Evolutionary conservation across 2,888 invertebrate genomes (phyloP).

Genomic region (Ochlodes sylvanus): DNA sequence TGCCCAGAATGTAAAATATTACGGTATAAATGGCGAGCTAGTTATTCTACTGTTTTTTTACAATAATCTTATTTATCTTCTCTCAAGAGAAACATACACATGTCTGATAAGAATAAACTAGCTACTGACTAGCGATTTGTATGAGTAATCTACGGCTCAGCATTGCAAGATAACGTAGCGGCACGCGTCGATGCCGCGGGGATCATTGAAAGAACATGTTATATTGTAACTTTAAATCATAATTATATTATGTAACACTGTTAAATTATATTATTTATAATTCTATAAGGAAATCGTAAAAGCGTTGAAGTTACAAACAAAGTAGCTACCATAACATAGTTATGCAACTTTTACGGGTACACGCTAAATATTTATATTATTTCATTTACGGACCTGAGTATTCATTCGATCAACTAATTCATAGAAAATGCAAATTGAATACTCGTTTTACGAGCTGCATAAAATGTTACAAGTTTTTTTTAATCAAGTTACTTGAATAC

Average conservation of each 20-base stretch:
- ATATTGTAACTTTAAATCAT: no score
- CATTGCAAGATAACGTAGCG: slow-evolving; percentile 11
- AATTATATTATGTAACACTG: no score
- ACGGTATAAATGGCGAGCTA: no score
- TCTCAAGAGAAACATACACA: slow-evolving; percentile 8
- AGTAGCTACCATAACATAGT: no score
- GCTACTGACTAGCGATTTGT: slow-evolving; percentile 9
- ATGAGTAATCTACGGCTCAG: slow-evolving; percentile 11
- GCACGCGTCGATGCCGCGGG: slow-evolving; percentile 10
- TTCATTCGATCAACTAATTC: not conserved
- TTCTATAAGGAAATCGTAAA: no score
- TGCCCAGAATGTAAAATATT: no score
- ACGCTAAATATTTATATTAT: no score
- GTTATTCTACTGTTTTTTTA: no score
- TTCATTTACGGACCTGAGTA: not conserved
- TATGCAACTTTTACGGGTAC: no score
- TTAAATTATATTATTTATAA: no score
- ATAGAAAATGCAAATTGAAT: not conserved
- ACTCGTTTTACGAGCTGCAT: not conserved
- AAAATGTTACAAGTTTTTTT: not conserved
- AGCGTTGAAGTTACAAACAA: no score
- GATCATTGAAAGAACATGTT: not conserved
- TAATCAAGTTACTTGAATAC: slow-evolving; percentile 3
- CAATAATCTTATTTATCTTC: not conserved
- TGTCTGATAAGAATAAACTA: slow-evolving; percentile 23